phyloP scores from a whole-genome alignment of 2,888 invertebrate genomes.

The Fabriciana adippe region DNA sequence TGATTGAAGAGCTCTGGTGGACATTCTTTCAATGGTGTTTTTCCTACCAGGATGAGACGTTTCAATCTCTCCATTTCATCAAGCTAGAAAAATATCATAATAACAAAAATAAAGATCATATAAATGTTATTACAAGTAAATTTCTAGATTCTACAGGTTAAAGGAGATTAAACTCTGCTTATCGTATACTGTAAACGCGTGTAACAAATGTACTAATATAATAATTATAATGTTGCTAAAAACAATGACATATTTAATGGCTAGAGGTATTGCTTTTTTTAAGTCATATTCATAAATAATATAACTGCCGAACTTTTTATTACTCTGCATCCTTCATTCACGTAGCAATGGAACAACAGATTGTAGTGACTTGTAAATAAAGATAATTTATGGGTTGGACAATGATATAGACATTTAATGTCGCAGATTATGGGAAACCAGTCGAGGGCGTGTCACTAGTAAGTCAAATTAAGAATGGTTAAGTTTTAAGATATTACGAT shows the following conservation, averaged over 20 bases:
- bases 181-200: not conserved
- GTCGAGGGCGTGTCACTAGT: not conserved
- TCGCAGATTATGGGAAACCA: too few species aligned
- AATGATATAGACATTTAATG: too few species aligned
- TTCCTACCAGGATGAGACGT: conserved; percentile 85
- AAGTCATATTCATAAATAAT: too few species aligned
- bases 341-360: too few species aligned
- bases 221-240: too few species aligned
- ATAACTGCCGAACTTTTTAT: too few species aligned
- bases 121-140: not conserved
- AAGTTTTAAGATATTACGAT: not conserved
- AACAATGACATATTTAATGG: too few species aligned
- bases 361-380: too few species aligned
- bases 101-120: not conserved
- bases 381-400: too few species aligned
- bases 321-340: too few species aligned
- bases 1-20: conserved; percentile 85
- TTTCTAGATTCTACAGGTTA: not conserved
- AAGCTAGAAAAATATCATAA: conserved; percentile 59
- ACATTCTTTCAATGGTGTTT: conserved; percentile 85
- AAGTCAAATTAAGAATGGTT: conserved; percentile 1
- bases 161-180: too few species aligned
- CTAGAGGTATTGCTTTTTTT: too few species aligned
- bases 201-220: not conserved
- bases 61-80: conserved; percentile 87